Base-by-base conservation (phyloP, 1,140 invertebrate species). In the Mercenaria mercenaria region DNA sequence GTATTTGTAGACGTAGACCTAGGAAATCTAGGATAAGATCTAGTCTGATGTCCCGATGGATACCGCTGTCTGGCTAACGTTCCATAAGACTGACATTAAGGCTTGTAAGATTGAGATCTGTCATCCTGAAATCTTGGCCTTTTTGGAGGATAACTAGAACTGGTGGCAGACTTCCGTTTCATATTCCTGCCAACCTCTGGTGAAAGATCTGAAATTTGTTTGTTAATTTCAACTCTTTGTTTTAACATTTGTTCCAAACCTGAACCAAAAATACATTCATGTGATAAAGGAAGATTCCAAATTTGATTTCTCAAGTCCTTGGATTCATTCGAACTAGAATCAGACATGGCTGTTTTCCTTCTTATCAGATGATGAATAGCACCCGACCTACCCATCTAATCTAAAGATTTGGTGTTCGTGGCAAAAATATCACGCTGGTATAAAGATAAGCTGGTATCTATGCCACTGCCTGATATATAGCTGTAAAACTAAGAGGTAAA, bases 391-490 rank as follows among this genome's bases (percentile, higher is more conserved):
- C 56, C 80, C 11, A 41, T 29, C 29, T 82, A 56, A 41, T 81
- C 79, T 39, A 72, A 47, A 11, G 50, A 82, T 89, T 59, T 82
- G 13, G 18, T 67, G 18, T 18, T 39, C 64, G 64, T 82, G 6
- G 80, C 80, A 67, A 64, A 82, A 64, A 82, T 82, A n/a, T 82
- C 80, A 34, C 80, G n/a, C n/a, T n/a, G n/a, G n/a, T n/a, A n/a
- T n/a, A n/a, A n/a, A n/a, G n/a, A n/a, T n/a, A n/a, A n/a, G n/a
- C n/a, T n/a, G n/a, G n/a, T n/a, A n/a, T n/a, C n/a, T n/a, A n/a
- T n/a, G n/a, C n/a, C n/a, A n/a, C n/a, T n/a, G n/a, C n/a, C n/a
- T n/a, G n/a, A n/a, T n/a, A n/a, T n/a, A n/a, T n/a, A n/a, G n/a
- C n/a, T n/a, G n/a, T n/a, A n/a, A n/a, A n/a, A n/a, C n/a, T n/a